Percentiles rank a stretch among this genome's conserved stretches.
Conservation (phyloP, 2,113 vertebrate species). For the Ciconia boyciana region DNA sequence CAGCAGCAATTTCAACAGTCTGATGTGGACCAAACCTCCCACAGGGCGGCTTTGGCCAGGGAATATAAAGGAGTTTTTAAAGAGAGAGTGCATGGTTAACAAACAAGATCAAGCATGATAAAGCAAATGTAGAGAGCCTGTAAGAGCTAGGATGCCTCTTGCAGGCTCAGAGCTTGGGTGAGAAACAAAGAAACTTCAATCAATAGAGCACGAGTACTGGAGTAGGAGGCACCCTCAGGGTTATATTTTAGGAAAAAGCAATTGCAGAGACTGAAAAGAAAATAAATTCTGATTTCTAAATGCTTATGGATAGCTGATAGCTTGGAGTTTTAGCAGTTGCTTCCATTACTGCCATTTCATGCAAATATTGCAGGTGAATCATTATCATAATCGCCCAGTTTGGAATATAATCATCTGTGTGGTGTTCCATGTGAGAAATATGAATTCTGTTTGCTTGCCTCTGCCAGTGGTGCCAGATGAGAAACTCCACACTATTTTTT, state of each 20-base stretch:
- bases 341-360: constrained; percentile 25
- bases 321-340: not conserved
- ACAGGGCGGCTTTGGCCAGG: not conserved
- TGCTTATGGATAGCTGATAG: not conserved
- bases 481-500: constrained; percentile 15
- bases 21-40: not conserved
- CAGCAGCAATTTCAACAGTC: not conserved
- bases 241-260: constrained; percentile 38
- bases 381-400: constrained; percentile 17
- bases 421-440: not conserved
- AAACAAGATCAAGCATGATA: not conserved
- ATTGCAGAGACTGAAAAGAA: constrained; percentile 16
- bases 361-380: constrained; percentile 32
- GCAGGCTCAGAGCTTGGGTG: not conserved
- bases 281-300: constrained; percentile 35
- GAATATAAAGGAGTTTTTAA: not conserved
- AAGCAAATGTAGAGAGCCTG: not conserved
- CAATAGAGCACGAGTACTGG: not conserved
- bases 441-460: constrained; percentile 34
- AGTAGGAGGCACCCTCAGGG: not conserved
- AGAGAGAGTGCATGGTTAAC: not conserved
- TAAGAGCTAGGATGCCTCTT: not conserved
- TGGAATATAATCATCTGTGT: not conserved
- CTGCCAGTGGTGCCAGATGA: not conserved
- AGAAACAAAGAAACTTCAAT: not conserved